A percentile compares a stretch with the other conserved stretches of the same genome.
phyloP scores from a whole-genome alignment of 1,140 invertebrate species.

The Pseudomyrmex flavicornis region DNA sequence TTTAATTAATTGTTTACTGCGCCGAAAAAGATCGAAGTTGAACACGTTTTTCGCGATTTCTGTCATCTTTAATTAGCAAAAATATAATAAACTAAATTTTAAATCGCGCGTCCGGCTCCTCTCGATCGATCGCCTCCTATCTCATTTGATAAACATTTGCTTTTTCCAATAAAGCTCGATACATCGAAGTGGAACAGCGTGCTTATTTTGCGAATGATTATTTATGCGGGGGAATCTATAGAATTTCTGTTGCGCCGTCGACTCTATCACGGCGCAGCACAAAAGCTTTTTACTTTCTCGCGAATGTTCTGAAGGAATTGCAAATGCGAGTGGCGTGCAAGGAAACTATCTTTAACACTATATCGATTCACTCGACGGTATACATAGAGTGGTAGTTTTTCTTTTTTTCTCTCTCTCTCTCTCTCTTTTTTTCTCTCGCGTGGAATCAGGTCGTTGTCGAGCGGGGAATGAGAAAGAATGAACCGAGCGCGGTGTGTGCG shows the following conservation, averaged over 20 bases:
- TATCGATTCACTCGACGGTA: slow-evolving; percentile 34
- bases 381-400: slow-evolving; percentile 16
- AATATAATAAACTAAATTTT: too few relatives aligned
- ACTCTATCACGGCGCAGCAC: background rate
- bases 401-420: background rate
- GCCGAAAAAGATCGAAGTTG: too few relatives aligned
- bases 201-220: background rate
- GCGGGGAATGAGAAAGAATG: slow-evolving; percentile 8
- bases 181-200: too few relatives aligned
- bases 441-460: slow-evolving; percentile 39
- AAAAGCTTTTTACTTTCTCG: background rate
- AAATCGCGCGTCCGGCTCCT: too few relatives aligned
- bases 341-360: slow-evolving; percentile 54
- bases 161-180: too few relatives aligned
- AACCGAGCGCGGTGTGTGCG: too few relatives aligned
- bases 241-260: background rate
- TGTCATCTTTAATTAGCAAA: too few relatives aligned
- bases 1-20: too few relatives aligned
- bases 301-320: slow-evolving; percentile 3
- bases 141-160: too few relatives aligned
- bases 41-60: too few relatives aligned
- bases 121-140: too few relatives aligned
- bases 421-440: background rate
- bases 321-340: slow-evolving; percentile 34
- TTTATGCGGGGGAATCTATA: background rate